Conservation (phyloP, 2,888 invertebrate genomes). For the Ceraclea dissimilis region DNA sequence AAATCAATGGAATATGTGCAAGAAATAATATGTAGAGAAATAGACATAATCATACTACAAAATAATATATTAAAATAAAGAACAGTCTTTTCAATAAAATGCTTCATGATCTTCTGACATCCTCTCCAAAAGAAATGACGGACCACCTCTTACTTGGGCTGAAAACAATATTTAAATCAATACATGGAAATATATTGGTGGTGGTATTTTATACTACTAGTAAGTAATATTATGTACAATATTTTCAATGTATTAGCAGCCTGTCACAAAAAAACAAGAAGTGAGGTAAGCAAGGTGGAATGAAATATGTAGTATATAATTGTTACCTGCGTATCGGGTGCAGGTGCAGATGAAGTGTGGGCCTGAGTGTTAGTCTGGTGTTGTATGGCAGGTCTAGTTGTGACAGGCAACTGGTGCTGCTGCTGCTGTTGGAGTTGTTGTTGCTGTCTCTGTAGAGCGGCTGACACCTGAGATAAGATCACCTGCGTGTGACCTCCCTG, state of each 20-base stretch:
- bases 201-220: too few species aligned
- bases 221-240: too few species aligned
- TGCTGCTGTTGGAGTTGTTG: neutral
- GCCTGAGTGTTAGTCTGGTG: neutral
- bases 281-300: too few species aligned
- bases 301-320: too few species aligned
- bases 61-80: neutral
- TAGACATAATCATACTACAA: too few species aligned
- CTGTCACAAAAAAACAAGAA: too few species aligned
- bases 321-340: neutral
- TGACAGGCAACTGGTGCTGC: neutral
- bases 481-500: constrained; percentile 18
- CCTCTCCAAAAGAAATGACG: neutral
- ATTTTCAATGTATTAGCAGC: too few species aligned
- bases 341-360: neutral
- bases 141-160: neutral
- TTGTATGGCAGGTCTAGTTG: neutral
- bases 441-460: constrained; percentile 17
- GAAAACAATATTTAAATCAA: neutral
- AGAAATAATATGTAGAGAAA: too few species aligned
- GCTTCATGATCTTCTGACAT: neutral
- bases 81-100: neutral
- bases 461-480: constrained; percentile 23
- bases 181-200: too few species aligned
- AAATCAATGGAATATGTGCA: too few species aligned